Percentiles rank a stretch among this genome's conserved stretches.
Evolutionary conservation across 1,140 invertebrate species (phyloP).

Genomic region (Leptestheria dahalacensis): DNA sequence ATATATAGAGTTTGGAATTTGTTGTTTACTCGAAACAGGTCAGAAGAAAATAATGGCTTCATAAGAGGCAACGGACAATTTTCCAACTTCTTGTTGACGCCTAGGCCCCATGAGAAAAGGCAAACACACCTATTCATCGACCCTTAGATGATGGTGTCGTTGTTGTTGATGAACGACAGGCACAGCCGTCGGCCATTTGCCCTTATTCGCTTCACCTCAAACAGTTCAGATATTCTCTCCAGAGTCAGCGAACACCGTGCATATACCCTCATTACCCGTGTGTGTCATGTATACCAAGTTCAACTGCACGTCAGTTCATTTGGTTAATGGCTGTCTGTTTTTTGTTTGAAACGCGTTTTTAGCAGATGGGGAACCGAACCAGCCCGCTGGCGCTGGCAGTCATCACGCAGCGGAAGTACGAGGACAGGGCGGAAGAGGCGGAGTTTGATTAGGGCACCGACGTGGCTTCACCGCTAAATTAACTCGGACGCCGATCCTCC

Average conservation of each 20-base stretch:
- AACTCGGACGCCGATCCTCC: too few relatives aligned
- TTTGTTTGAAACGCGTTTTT: too few relatives aligned
- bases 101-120: neutral
- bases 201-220: neutral
- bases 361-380: too few relatives aligned
- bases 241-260: neutral
- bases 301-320: too few relatives aligned
- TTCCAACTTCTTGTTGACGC: neutral
- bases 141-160: neutral
- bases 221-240: neutral
- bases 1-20: neutral
- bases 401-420: too few relatives aligned
- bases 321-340: too few relatives aligned
- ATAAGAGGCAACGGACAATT: neutral
- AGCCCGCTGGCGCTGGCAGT: too few relatives aligned
- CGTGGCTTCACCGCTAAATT: too few relatives aligned
- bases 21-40: neutral
- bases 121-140: neutral
- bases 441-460: too few relatives aligned
- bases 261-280: too few relatives aligned
- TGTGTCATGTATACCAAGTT: too few relatives aligned
- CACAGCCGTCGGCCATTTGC: neutral
- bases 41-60: neutral
- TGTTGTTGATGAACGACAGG: neutral
- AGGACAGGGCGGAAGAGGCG: too few relatives aligned